A percentile compares a stretch with the other conserved stretches of the same genome.
These are phyloP conservation scores for Plestiodon gilberti DNA, from an alignment of 2,113 vertebrate species.

Conservation along the genomic window DNA sequence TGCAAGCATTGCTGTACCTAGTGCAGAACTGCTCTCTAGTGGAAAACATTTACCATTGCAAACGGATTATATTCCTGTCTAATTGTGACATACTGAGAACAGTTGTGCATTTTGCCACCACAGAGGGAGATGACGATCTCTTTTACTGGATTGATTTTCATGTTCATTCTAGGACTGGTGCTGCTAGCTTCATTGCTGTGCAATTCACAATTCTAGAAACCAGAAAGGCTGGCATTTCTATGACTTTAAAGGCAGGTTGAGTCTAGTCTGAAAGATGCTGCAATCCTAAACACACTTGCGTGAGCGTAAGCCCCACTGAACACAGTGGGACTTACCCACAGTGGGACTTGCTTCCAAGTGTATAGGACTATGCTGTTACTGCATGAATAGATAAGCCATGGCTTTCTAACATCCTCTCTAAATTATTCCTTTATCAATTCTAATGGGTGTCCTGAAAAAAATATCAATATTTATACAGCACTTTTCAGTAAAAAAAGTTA, in stretches of 20 bases:
- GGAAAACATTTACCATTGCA: constrained; percentile 15
- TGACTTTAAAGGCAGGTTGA: background rate
- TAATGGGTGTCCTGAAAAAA: background rate
- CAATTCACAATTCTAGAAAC: background rate
- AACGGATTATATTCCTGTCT: background rate
- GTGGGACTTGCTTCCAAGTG: no score
- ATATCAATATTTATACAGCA: no score
- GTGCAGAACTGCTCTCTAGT: constrained; percentile 54
- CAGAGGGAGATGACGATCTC: background rate
- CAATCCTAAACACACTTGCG: no score
- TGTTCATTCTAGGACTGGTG: background rate
- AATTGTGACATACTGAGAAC: background rate
- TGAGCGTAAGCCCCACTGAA: no score
- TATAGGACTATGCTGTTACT: background rate
- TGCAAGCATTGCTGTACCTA: background rate
- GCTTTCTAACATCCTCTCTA: background rate
- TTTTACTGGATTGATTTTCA: background rate
- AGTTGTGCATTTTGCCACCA: background rate
- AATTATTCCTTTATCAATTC: background rate
- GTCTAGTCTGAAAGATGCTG: background rate
- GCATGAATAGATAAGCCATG: background rate
- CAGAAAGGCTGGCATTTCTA: background rate
- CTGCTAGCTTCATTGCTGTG: background rate
- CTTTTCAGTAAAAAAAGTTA: no score
- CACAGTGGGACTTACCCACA: no score